Evolutionary conservation across 2,797 vertebrate species (phyloP).

Genomic region (Sphenodon punctatus): DNA sequence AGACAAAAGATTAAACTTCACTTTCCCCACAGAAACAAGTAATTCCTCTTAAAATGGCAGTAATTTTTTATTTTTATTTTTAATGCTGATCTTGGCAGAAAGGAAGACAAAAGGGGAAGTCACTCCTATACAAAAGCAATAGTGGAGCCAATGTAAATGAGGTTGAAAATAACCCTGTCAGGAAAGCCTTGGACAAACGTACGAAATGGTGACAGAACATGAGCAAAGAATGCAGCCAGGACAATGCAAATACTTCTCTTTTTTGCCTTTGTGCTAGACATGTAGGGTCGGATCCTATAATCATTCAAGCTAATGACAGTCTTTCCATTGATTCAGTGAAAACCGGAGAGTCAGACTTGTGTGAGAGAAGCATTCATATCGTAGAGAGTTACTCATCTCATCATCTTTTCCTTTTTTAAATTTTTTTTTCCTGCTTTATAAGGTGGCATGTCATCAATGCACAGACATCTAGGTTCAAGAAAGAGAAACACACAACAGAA

Average conservation of each 20-base stretch:
- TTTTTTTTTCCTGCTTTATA: too few species aligned
- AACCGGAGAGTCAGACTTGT: too few species aligned
- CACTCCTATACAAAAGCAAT: neutral
- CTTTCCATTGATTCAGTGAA: neutral
- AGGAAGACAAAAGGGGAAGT: slow-evolving; percentile 53
- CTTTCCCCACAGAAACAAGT: neutral
- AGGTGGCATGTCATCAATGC: too few species aligned
- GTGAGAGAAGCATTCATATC: too few species aligned
- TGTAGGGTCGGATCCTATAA: neutral
- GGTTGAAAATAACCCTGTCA: neutral
- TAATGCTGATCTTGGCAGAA: slow-evolving; percentile 26
- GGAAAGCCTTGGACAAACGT: neutral
- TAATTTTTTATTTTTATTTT: too few species aligned
- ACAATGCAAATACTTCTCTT: neutral
- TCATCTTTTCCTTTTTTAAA: too few species aligned
- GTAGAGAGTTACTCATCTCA: too few species aligned
- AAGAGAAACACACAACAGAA: too few species aligned
- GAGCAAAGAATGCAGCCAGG: neutral
- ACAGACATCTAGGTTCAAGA: too few species aligned
- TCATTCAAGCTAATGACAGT: neutral
- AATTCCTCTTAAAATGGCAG: neutral
- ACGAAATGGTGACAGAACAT: neutral
- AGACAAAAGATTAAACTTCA: neutral
- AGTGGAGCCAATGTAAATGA: neutral
- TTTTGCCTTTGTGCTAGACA: neutral